Evolutionary conservation across 2,797 vertebrate species (phyloP).

Genomic region (Morelia viridis): DNA sequence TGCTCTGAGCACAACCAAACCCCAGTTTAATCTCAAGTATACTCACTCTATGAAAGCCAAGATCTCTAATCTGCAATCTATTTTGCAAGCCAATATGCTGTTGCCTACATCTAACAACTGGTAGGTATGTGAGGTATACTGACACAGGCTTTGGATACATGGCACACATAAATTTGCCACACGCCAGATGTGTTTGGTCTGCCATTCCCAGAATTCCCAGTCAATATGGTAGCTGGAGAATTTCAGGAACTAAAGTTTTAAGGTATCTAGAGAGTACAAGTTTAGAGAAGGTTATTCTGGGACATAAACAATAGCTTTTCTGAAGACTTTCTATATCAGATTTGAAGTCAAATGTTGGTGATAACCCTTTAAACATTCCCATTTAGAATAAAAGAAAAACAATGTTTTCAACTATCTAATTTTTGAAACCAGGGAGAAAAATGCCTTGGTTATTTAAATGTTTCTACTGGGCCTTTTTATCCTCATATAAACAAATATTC

Average conservation of each 20-base stretch:
- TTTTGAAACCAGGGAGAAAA: not conserved
- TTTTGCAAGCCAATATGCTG: not conserved
- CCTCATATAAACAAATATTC: not conserved
- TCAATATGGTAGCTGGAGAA: too few relatives aligned
- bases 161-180: not conserved
- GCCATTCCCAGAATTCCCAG: not conserved
- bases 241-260: too few relatives aligned
- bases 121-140: not conserved
- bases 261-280: not conserved
- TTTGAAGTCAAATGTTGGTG: not conserved
- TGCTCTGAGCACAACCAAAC: not conserved
- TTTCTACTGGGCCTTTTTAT: not conserved
- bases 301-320: not conserved
- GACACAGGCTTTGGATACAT: not conserved
- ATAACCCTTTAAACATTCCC: not conserved
- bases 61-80: not conserved
- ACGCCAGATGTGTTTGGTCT: too few relatives aligned
- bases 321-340: not conserved
- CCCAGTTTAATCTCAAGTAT: not conserved
- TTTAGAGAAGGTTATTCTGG: not conserved
- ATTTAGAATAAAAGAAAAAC: not conserved
- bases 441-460: constrained; percentile 12
- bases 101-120: not conserved
- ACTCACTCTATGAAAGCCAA: not conserved
- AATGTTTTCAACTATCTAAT: not conserved